Conservation (phyloP, 1,140 invertebrate genomes). For the Bombus balteatus region DNA sequence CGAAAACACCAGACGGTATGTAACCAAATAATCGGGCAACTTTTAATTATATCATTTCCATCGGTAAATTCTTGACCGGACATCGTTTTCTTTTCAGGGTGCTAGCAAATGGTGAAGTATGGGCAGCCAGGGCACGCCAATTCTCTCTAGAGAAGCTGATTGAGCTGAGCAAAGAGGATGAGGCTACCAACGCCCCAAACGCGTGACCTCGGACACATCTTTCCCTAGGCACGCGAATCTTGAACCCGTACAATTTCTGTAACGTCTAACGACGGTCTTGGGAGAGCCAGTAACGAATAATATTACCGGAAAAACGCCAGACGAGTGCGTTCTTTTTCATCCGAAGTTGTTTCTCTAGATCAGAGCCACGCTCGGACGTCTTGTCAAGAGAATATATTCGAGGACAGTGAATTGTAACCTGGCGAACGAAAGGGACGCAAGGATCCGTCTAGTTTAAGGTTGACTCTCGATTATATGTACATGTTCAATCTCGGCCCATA, state of each 20-base stretch:
- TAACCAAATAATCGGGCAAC: conserved; percentile 9
- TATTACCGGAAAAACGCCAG: neutral
- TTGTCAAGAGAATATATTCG: neutral
- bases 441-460: conserved; percentile 29
- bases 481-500: neutral
- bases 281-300: conserved; percentile 18
- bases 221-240: conserved; percentile 54
- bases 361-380: neutral
- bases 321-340: neutral
- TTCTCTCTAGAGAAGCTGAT: conserved; percentile 68
- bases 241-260: conserved; percentile 63
- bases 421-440: neutral
- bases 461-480: neutral
- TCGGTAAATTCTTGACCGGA: too few species aligned
- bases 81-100: conserved; percentile 65
- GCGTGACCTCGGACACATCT: conserved; percentile 71
- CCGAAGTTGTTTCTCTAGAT: conserved; percentile 3
- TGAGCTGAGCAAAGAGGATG: conserved; percentile 59
- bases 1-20: conserved; percentile 87
- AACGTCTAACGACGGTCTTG: conserved; percentile 27
- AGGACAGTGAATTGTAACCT: conserved; percentile 33
- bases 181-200: conserved; percentile 59
- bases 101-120: conserved; percentile 76
- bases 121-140: conserved; percentile 77
- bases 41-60: neutral